These are phyloP conservation scores for Bambusicola thoracicus DNA, from an alignment of 2,113 vertebrate genomes.

Conservation along the genomic window DNA sequence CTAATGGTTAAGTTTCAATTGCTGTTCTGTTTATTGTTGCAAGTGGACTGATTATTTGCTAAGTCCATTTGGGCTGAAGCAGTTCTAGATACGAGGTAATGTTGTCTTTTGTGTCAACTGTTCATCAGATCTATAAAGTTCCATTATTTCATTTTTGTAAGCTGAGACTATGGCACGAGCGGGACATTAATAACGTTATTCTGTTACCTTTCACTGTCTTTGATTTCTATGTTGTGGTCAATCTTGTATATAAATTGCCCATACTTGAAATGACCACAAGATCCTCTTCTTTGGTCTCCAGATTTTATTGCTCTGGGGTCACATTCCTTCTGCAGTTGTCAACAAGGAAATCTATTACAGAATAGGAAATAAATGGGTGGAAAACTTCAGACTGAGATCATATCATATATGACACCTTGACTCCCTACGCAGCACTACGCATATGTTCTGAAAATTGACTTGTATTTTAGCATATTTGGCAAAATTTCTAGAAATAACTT, in stretches of 20 bases:
- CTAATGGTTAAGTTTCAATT: background rate
- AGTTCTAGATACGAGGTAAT: background rate
- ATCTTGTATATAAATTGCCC: background rate
- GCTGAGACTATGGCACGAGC: background rate
- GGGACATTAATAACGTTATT: background rate
- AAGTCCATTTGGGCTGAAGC: background rate
- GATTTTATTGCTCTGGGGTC: background rate
- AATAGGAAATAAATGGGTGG: background rate
- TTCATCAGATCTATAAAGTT: background rate
- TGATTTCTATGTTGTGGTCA: background rate
- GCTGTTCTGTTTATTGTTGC: background rate
- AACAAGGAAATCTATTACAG: background rate
- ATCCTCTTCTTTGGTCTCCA: background rate
- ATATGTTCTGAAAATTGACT: background rate
- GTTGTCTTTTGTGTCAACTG: background rate
- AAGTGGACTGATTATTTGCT: background rate
- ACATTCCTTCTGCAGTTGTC: background rate
- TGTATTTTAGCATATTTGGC: background rate
- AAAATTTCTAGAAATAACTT: background rate
- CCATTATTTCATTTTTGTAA: background rate
- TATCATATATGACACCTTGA: too few relatives aligned
- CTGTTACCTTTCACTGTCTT: background rate
- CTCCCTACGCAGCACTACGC: background rate
- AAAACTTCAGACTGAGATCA: background rate
- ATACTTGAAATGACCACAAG: background rate